phyloP scores from a whole-genome alignment of 2,113 vertebrate species.

The Lutjanus erythropterus region DNA sequence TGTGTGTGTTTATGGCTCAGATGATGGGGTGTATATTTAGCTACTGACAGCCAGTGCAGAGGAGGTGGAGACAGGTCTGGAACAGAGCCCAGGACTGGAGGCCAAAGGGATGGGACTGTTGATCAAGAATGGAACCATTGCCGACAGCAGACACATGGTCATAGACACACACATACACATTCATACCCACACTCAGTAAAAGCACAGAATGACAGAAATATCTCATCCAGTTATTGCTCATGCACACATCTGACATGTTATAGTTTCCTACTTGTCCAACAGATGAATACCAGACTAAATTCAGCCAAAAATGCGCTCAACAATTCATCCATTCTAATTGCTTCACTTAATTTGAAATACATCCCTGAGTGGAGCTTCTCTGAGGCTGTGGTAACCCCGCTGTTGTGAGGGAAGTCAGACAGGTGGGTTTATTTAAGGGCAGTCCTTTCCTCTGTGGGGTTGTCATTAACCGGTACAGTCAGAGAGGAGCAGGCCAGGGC shows the following conservation, averaged over 20 bases:
- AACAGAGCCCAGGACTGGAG: slow-evolving; percentile 74
- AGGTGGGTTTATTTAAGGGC: slow-evolving; percentile 24
- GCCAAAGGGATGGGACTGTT: slow-evolving; percentile 63
- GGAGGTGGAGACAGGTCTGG: slow-evolving; percentile 77
- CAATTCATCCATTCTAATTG: not conserved
- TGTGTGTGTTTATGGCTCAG: slow-evolving; percentile 49
- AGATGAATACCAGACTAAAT: slow-evolving; percentile 31
- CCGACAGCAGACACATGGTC: slow-evolving; percentile 64
- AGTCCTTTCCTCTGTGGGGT: slow-evolving; percentile 20
- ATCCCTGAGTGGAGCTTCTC: not conserved
- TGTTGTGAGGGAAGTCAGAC: slow-evolving; percentile 18
- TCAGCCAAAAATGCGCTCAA: slow-evolving; percentile 12
- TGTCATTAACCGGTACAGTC: slow-evolving; percentile 22
- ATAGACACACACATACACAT: slow-evolving; percentile 15
- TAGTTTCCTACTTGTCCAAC: slow-evolving; percentile 7
- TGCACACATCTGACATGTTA: slow-evolving; percentile 12
- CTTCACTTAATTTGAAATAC: not conserved
- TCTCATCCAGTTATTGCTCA: slow-evolving; percentile 13
- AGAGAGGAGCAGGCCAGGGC: not conserved
- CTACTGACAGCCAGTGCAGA: slow-evolving; percentile 77
- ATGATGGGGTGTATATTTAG: slow-evolving; percentile 75
- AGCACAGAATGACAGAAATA: slow-evolving; percentile 18
- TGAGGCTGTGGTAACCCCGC: slow-evolving; percentile 5
- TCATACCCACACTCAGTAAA: slow-evolving; percentile 21
- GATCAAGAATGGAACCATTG: slow-evolving; percentile 53